Conservation (phyloP, 1,140 invertebrate species). For the Heliconius himera region DNA sequence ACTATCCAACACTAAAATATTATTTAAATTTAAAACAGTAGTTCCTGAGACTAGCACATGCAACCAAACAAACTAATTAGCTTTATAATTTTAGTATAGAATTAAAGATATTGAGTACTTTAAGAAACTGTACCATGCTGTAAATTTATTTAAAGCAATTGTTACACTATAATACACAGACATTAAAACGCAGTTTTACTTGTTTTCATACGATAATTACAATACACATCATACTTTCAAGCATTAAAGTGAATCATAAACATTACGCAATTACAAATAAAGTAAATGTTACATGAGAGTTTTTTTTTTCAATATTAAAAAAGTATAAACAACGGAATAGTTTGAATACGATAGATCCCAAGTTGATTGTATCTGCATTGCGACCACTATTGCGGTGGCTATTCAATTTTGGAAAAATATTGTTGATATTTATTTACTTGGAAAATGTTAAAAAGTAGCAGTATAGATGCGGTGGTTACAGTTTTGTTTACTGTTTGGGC, state of each 20-base stretch:
- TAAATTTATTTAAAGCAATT: too few species aligned
- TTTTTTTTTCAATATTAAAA: neutral
- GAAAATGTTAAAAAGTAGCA: neutral
- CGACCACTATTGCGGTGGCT: conserved; percentile 22
- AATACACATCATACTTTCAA: neutral
- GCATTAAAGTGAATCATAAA: neutral
- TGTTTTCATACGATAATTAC: neutral
- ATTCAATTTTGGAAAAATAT: neutral
- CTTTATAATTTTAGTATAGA: too few species aligned
- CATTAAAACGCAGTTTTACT: neutral
- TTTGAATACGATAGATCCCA: neutral
- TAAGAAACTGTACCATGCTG: too few species aligned
- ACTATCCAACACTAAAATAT: too few species aligned
- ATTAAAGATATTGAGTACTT: too few species aligned
- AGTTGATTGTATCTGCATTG: conserved; percentile 32
- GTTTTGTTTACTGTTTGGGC: neutral
- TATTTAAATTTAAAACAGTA: too few species aligned
- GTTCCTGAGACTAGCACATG: too few species aligned
- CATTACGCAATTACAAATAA: neutral
- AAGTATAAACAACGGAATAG: neutral
- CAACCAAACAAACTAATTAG: too few species aligned
- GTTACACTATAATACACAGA: neutral
- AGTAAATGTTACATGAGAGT: neutral
- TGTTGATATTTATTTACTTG: neutral
- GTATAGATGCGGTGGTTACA: neutral